Evolutionary conservation across 2,797 vertebrate genomes (phyloP).

Genomic region (Mycteria americana): DNA sequence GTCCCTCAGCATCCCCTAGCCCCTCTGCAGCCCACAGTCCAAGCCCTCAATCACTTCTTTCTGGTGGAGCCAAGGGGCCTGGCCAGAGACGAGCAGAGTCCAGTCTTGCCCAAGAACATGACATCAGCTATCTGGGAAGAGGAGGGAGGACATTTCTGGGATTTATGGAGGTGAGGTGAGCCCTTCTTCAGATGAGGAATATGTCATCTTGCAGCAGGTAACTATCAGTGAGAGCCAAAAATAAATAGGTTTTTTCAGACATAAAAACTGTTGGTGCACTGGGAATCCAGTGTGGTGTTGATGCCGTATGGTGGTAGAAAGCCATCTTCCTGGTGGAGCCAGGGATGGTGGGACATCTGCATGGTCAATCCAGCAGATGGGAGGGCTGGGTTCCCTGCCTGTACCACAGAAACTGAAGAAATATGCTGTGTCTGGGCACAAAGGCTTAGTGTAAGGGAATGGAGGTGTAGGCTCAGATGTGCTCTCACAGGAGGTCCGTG

Average conservation of each 20-base stretch:
- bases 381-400: not conserved
- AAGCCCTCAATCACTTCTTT: not conserved
- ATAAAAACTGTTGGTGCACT: not conserved
- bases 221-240: not conserved
- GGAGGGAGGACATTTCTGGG: not conserved
- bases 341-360: not conserved
- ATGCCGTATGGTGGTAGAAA: not conserved
- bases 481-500: accelerated
- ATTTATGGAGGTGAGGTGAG: not conserved
- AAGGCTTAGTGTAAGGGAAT: not conserved
- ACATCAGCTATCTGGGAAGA: not conserved
- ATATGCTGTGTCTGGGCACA: not conserved
- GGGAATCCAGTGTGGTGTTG: not conserved
- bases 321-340: not conserved
- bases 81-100: not conserved
- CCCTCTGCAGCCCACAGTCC: not conserved
- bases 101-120: not conserved
- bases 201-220: not conserved
- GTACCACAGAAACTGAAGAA: not conserved
- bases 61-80: not conserved
- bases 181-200: not conserved
- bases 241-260: not conserved
- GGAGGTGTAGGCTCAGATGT: accelerated
- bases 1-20: accelerated
- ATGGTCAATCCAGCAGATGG: not conserved